Evolutionary conservation across 2,113 vertebrate species (phyloP).

Genomic region (Apodemus sylvaticus): DNA sequence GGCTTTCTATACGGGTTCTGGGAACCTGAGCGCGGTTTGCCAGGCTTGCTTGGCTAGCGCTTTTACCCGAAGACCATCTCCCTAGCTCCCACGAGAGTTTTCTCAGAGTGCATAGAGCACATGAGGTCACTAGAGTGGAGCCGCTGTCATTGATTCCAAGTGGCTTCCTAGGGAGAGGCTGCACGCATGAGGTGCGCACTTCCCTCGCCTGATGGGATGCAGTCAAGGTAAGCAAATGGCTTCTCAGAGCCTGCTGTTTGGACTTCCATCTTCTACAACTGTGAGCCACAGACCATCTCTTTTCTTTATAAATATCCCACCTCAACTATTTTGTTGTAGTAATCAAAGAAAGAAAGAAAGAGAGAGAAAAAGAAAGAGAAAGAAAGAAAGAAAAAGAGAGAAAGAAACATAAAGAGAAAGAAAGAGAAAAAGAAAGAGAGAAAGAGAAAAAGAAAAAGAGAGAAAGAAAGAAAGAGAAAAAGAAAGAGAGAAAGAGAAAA

Average conservation of each 20-base stretch:
- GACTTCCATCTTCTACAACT: background rate
- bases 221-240: background rate
- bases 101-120: background rate
- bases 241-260: background rate
- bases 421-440: rapidly evolving
- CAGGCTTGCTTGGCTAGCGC: background rate
- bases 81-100: background rate
- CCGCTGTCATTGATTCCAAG: background rate
- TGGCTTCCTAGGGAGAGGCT: background rate
- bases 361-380: rapidly evolving
- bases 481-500: rapidly evolving
- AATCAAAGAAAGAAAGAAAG: no score
- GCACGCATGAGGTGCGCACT: background rate
- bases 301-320: background rate
- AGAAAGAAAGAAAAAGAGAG: rapidly evolving
- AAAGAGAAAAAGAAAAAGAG: rapidly evolving
- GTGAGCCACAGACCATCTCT: background rate
- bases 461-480: no score
- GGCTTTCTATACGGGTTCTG: background rate
- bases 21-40: no score
- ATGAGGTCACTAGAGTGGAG: background rate
- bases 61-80: background rate
- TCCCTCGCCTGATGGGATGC: background rate
- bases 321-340: background rate
- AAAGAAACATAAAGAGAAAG: rapidly evolving